Evolutionary conservation across 1,140 invertebrate genomes (phyloP), one percentile per base, ranked within the genome.

Genomic region (Sminthurinus signatus): DNA sequence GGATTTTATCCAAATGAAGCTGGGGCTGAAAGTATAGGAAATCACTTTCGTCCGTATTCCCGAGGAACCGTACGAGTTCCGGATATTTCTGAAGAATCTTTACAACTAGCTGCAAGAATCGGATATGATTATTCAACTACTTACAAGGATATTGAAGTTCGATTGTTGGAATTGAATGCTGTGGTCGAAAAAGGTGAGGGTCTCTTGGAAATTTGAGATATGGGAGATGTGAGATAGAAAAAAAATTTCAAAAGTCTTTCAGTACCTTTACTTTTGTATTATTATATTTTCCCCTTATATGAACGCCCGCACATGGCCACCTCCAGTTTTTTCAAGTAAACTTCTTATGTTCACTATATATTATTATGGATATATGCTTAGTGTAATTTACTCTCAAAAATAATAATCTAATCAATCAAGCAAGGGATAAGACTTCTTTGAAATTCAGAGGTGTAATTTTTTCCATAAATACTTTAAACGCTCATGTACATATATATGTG

Each of bases 311-410:
- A 1, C 59, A 67, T 32, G 68, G 68, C 36, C 68, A 70, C 60
- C 54, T 70, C 2, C 59, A 48, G 15, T 70, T 70, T 60, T 70
- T 70, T 27, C 56, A 68, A 59, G 68, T 68, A 44, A 60, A 19
- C n/a, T n/a, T n/a, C n/a, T n/a, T n/a, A n/a, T n/a, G n/a, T n/a
- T n/a, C n/a, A n/a, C n/a, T n/a, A n/a, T n/a, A n/a, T n/a, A n/a
- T n/a, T n/a, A n/a, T n/a, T n/a, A n/a, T n/a, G n/a, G n/a, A n/a
- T n/a, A n/a, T n/a, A n/a, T n/a, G n/a, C n/a, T n/a, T n/a, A n/a
- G n/a, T n/a, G n/a, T n/a, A n/a, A n/a, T n/a, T n/a, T n/a, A n/a
- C n/a, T n/a, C n/a, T n/a, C n/a, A n/a, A n/a, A n/a, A n/a, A n/a
- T n/a, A n/a, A n/a, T n/a, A n/a, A n/a, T n/a, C n/a, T n/a, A n/a